Percentiles rank a stretch among this genome's conserved stretches.
Evolutionary conservation across 1,140 invertebrate species (phyloP).

Genomic region (Notospermus geniculatus): DNA sequence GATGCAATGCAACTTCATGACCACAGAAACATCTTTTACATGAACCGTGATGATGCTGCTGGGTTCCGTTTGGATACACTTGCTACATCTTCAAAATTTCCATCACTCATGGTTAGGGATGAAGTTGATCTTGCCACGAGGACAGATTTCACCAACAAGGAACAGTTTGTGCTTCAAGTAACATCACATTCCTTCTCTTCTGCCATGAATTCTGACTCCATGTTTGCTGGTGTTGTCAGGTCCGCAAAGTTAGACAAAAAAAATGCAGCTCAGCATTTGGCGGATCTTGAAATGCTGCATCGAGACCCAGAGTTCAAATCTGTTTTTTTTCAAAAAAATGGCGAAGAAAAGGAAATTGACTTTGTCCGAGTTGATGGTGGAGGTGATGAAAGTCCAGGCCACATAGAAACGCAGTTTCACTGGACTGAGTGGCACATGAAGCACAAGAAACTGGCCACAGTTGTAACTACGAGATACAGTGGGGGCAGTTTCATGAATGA

Average conservation of each 20-base stretch:
- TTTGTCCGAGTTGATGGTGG: conserved; percentile 3
- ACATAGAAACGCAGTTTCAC: conserved; percentile 2
- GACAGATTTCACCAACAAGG: conserved; percentile 5
- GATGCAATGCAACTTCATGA: not conserved
- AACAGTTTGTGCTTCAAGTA: not conserved
- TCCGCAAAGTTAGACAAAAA: not conserved
- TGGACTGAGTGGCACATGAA: conserved; percentile 8
- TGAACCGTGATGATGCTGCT: conserved; percentile 8
- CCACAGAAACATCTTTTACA: not conserved
- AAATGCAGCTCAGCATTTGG: conserved; percentile 6
- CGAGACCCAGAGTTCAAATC: not conserved
- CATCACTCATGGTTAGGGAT: not conserved
- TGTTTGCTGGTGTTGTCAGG: not conserved
- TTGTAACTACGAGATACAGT: not conserved
- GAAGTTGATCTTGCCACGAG: not conserved
- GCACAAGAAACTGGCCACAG: not conserved
- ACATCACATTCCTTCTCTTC: not conserved
- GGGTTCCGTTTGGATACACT: conserved; percentile 4
- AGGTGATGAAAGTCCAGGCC: not conserved
- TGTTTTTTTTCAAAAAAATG: conserved; percentile 6
- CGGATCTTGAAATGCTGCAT: conserved; percentile 2
- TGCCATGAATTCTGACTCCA: not conserved
- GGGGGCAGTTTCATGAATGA: conserved; percentile 1
- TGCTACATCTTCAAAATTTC: not conserved
- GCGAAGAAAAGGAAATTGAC: not conserved